These are phyloP conservation scores for Podarcis muralis DNA, from an alignment of 2,113 vertebrate genomes.

Conservation along the genomic window DNA sequence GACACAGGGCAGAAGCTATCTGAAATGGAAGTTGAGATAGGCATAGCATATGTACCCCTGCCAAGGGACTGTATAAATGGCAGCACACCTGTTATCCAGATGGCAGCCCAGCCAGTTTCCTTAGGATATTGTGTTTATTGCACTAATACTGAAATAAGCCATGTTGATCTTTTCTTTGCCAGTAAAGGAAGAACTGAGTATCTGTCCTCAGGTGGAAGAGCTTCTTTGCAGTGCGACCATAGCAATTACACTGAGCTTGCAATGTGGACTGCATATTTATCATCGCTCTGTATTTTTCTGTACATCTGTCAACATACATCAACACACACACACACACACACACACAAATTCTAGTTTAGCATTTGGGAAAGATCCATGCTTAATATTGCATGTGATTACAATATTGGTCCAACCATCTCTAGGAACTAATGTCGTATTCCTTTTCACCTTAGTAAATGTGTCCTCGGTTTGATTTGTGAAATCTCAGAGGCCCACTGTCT, in stretches of 20 bases:
- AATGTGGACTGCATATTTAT: background rate
- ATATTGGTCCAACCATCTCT: too few relatives aligned
- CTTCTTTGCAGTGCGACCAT: background rate
- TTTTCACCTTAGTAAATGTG: too few relatives aligned
- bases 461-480: too few relatives aligned
- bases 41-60: background rate
- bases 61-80: background rate
- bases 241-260: background rate
- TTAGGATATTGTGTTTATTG: background rate
- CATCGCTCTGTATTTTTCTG: background rate
- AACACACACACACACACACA: too few relatives aligned
- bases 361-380: background rate
- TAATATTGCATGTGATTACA: background rate
- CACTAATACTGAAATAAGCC: background rate
- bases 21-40: background rate
- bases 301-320: background rate
- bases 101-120: background rate
- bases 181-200: background rate
- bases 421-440: too few relatives aligned
- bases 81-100: background rate
- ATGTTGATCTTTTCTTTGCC: background rate
- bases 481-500: too few relatives aligned
- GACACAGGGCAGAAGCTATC: background rate
- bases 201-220: background rate
- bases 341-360: background rate